A percentile compares a stretch with the other conserved stretches of the same genome.
Conservation (phyloP, 1,140 invertebrate species). For the Thaumetopoea pityocampa region DNA sequence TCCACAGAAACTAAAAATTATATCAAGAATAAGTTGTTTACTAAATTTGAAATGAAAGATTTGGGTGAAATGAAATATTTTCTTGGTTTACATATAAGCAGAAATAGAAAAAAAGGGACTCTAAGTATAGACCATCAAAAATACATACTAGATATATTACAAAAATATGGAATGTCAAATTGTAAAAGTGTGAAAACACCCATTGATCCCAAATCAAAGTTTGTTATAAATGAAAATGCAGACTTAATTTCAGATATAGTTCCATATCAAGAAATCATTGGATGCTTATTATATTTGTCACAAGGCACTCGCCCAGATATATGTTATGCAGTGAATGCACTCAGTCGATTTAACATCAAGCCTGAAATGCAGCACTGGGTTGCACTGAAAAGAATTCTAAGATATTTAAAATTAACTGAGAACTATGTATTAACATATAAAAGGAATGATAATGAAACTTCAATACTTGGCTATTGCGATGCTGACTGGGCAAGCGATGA, state of each 20-base stretch:
- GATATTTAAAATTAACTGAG: slow-evolving; percentile 3
- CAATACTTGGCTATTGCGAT: slow-evolving; percentile 4
- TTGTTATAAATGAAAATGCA: not conserved
- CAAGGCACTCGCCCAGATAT: slow-evolving; percentile 5
- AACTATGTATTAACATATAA: slow-evolving; percentile 1
- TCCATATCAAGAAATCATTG: slow-evolving; percentile 8
- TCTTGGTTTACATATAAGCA: slow-evolving; percentile 1
- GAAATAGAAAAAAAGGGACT: slow-evolving; percentile 1
- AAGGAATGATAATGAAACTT: not conserved
- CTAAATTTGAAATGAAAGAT: slow-evolving; percentile 11
- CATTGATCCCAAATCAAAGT: slow-evolving; percentile 3
- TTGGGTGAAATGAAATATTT: slow-evolving; percentile 1
- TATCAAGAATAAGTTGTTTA: slow-evolving; percentile 6
- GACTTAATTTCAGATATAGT: not conserved
- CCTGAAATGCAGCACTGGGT: slow-evolving; percentile 2
- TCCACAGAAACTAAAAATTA: not conserved
- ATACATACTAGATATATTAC: slow-evolving; percentile 15
- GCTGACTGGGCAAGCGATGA: slow-evolving; percentile 1
- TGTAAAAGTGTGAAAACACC: slow-evolving; percentile 14
- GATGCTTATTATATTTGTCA: slow-evolving; percentile 6
- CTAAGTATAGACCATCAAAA: slow-evolving; percentile 17
- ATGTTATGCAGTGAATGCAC: not conserved
- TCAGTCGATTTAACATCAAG: not conserved
- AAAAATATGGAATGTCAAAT: slow-evolving; percentile 2
- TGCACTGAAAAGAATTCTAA: not conserved